Conservation (phyloP, 2,888 invertebrate genomes). For the Entomobrya multifasciata region DNA sequence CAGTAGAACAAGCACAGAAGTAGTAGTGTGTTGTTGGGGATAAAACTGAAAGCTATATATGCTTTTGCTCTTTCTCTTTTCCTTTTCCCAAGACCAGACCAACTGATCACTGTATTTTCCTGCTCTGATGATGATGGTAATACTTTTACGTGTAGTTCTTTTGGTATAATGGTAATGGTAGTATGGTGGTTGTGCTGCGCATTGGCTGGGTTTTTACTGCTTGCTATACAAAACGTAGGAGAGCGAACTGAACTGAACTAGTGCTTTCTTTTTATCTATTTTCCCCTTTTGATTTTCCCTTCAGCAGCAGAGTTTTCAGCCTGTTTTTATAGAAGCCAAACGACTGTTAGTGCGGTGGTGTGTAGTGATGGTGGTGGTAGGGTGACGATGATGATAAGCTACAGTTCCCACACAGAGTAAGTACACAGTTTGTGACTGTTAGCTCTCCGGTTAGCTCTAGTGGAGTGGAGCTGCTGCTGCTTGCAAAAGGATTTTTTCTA, state of each 20-base stretch:
- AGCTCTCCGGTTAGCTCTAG: slow-evolving; percentile 51
- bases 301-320: slow-evolving; percentile 13
- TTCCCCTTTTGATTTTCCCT: slow-evolving; percentile 23
- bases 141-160: background rate
- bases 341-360: slow-evolving; percentile 55
- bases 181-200: slow-evolving; percentile 42
- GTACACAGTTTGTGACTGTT: slow-evolving; percentile 58
- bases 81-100: background rate
- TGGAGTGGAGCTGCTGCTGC: slow-evolving; percentile 56
- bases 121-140: slow-evolving; percentile 15
- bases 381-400: slow-evolving; percentile 56
- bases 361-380: background rate
- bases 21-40: background rate
- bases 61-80: background rate
- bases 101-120: slow-evolving; percentile 32
- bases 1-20: background rate
- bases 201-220: slow-evolving; percentile 3
- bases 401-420: slow-evolving; percentile 46
- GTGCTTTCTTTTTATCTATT: slow-evolving; percentile 42
- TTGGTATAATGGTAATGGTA: slow-evolving; percentile 1
- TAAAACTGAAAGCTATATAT: slow-evolving; percentile 49
- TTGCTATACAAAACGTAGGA: background rate
- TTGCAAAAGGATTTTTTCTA: background rate
- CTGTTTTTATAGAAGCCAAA: slow-evolving; percentile 63
- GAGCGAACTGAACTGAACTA: background rate